Evolutionary conservation across 2,797 vertebrate species (phyloP), one percentile per base, ranked within the genome.

Genomic region (Hyperoplus lanceolatus): DNA sequence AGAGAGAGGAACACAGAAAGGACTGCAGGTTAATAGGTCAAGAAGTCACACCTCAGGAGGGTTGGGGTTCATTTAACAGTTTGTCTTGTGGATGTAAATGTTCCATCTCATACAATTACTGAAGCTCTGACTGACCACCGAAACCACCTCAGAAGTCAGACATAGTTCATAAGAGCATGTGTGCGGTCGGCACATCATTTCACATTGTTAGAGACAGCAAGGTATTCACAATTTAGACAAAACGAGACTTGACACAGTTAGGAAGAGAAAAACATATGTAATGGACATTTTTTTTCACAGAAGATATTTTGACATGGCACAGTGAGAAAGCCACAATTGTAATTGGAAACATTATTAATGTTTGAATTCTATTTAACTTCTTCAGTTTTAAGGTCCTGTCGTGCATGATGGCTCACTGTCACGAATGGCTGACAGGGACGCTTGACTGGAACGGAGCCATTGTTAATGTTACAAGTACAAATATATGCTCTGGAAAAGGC

Each of bases 11-110:
- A 72, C 65, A 8, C 21, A 51, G 58, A 61, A 8, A 53, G 15
- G 56, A 71, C 73, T 54, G 56, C 11, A 50, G 61, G 75, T 85
- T 55, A 82, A 77, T 18, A 38, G 68, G 56, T 67, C 76, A 87
- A 88, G 86, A 93, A 85, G 85, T 89, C 18, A 79, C 67, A 83
- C 71, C 63, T 77, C 81, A 38, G 64, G 68, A 78, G 64, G 55
- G 50, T 50, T 42, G 8, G 21, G 21, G 48, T 55, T 68, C 45
- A 9, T 46, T 67, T 72, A 67, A 72, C 7, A 74, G 43, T 51
- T 64, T 72, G 53, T 81, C 55, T 62, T 10, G 39, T 11, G 43
- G 54, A 29, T 83, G 53, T 65, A 43, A 7, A 55, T 50, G 63
- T 68, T 72, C 48, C 49, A 75, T 38, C 45, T 70, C n/a, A 46